A percentile compares a stretch with the other conserved stretches of the same genome.
phyloP scores from a whole-genome alignment of 2,797 vertebrate genomes.

The Thalassophryne amazonica region DNA sequence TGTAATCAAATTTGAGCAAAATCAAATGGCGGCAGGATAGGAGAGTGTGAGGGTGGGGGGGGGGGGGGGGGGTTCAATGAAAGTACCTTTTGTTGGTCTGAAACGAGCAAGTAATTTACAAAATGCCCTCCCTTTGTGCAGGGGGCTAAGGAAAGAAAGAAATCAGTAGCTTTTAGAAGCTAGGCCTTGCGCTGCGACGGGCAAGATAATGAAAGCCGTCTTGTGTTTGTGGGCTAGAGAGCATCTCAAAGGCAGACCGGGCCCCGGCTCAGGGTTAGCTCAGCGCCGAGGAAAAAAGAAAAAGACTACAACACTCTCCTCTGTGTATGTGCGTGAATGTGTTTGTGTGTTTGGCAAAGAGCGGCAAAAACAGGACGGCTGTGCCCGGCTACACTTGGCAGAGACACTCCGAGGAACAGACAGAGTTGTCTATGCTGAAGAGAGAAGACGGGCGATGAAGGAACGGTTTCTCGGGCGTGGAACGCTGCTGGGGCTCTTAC shows the following conservation, averaged over 20 bases:
- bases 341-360: conserved; percentile 89
- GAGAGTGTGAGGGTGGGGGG: conserved; percentile 78
- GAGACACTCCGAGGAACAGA: conserved; percentile 60
- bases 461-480: conserved; percentile 7
- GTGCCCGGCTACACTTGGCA: conserved; percentile 64
- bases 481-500: conserved; percentile 39
- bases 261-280: conserved; percentile 93
- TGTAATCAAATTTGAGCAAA: conserved; percentile 99
- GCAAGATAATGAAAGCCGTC: conserved; percentile 99
- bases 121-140: conserved; percentile 99
- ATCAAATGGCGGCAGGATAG: conserved; percentile 94
- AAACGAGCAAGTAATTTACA: conserved; percentile 99
- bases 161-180: conserved; percentile 99
- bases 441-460: conserved; percentile 41
- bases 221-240: conserved; percentile 98
- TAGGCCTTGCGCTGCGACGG: conserved; percentile 97
- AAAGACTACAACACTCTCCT: conserved; percentile 52
- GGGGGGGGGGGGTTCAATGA: conserved; percentile 91
- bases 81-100: conserved; percentile 99
- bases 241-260: conserved; percentile 96
- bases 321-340: conserved; percentile 49
- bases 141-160: conserved; percentile 98
- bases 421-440: conserved; percentile 55
- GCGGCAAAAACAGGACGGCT: conserved; percentile 74
- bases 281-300: conserved; percentile 73